phyloP scores from a whole-genome alignment of 2,888 invertebrate species.

The Gymnoscelis rufifasciata region DNA sequence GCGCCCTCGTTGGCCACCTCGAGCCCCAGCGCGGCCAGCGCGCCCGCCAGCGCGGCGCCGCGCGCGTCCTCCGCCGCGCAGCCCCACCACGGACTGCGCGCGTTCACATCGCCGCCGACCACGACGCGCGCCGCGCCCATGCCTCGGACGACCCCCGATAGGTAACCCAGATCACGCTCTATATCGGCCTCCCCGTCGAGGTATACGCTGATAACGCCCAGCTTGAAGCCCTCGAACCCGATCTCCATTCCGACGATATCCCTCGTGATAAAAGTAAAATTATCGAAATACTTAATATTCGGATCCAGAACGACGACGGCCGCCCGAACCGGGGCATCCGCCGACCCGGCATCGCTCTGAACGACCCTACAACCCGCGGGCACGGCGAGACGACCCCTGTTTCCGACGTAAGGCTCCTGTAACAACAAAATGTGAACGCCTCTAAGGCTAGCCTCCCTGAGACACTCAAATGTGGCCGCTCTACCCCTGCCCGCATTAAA shows the following conservation, averaged over 20 bases:
- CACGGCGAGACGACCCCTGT: background rate
- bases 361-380: background rate
- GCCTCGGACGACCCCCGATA: background rate
- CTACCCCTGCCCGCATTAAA: background rate
- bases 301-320: background rate
- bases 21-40: background rate
- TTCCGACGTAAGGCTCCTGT: background rate
- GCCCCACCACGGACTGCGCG: constrained; percentile 9
- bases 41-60: background rate
- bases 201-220: background rate
- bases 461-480: background rate
- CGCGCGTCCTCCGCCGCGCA: constrained; percentile 7
- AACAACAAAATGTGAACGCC: too few species aligned
- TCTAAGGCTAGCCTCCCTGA: background rate
- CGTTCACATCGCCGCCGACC: constrained; percentile 4
- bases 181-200: background rate
- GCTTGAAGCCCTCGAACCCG: background rate
- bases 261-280: background rate
- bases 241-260: background rate
- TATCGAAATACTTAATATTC: background rate
- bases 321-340: background rate
- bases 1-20: background rate
- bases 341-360: background rate
- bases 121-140: background rate
- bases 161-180: background rate